A percentile compares a stretch with the other conserved stretches of the same genome.
These are phyloP conservation scores for Stenchaetothrips biformis DNA, from an alignment of 2,888 invertebrate species.

Conservation along the genomic window DNA sequence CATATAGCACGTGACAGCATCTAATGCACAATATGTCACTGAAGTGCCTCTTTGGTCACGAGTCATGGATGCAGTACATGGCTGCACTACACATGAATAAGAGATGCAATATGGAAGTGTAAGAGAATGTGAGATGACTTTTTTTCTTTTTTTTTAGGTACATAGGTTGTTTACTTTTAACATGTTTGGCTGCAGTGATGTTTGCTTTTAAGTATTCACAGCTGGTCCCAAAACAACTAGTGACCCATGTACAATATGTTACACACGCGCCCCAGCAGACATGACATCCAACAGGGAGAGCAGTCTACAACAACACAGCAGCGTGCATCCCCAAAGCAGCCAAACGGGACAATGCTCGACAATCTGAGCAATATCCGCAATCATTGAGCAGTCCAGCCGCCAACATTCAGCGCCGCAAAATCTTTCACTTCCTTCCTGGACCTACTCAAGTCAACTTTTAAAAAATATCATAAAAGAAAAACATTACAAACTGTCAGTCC, in stretches of 20 bases:
- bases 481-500: constrained; percentile 23
- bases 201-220: constrained; percentile 22
- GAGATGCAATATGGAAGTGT: constrained; percentile 10
- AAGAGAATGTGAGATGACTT: constrained; percentile 16
- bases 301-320: neutral
- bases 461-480: neutral
- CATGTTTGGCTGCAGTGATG: constrained; percentile 11
- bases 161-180: constrained; percentile 17
- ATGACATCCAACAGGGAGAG: constrained; percentile 20
- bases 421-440: constrained; percentile 21
- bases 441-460: constrained; percentile 6
- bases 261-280: constrained; percentile 4
- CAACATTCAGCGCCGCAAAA: constrained; percentile 13
- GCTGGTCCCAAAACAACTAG: constrained; percentile 24
- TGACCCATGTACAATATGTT: constrained; percentile 21
- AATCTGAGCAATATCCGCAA: neutral
- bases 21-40: neutral
- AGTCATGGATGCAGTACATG: constrained; percentile 2
- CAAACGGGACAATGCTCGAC: neutral
- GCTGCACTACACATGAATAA: constrained; percentile 2
- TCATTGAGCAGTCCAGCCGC: constrained; percentile 22
- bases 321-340: constrained; percentile 3
- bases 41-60: constrained; percentile 20
- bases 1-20: constrained; percentile 7
- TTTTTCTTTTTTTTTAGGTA: neutral